Conservation (phyloP, 1,140 invertebrate genomes). For the Drosophila guanche region DNA sequence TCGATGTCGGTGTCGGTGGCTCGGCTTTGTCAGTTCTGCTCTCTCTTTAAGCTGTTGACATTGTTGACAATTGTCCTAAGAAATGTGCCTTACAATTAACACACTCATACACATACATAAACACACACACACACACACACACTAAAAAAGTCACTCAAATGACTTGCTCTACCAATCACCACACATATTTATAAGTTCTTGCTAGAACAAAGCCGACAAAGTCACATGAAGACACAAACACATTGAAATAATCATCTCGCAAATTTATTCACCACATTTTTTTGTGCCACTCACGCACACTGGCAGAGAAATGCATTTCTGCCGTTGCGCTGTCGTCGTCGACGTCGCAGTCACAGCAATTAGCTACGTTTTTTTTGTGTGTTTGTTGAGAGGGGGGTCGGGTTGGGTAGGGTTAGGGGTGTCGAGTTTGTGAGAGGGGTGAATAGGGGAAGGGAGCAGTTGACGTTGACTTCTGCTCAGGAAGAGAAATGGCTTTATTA, state of each 20-base stretch:
- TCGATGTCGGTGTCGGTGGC: background rate
- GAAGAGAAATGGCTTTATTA: too few species aligned
- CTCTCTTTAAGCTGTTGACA: conserved; percentile 39
- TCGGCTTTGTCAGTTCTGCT: conserved; percentile 5
- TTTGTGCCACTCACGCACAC: conserved; percentile 55
- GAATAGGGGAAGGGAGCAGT: too few species aligned
- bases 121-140: conserved; percentile 5
- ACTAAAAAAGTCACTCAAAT: conserved; percentile 53
- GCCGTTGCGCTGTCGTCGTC: conserved; percentile 62
- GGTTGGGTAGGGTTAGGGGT: conserved; percentile 6
- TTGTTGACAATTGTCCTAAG: conserved; percentile 65
- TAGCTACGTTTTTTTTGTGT: conserved; percentile 57
- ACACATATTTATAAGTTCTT: conserved; percentile 8
- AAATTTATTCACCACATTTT: conserved; percentile 76
- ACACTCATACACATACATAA: conserved; percentile 31
- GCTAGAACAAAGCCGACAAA: conserved; percentile 52
- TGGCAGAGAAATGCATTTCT: conserved; percentile 61
- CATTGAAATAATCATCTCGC: conserved; percentile 40
- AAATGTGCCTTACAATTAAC: conserved; percentile 64
- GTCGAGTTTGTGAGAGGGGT: too few species aligned
- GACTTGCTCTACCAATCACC: conserved; percentile 36
- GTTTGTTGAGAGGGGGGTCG: background rate
- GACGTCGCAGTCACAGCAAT: conserved; percentile 66
- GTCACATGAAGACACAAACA: conserved; percentile 23
- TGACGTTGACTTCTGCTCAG: too few species aligned